Evolutionary conservation across 1,140 invertebrate species (phyloP), one percentile per base, ranked within the genome.

Genomic region (Hypsibius dujardini): DNA sequence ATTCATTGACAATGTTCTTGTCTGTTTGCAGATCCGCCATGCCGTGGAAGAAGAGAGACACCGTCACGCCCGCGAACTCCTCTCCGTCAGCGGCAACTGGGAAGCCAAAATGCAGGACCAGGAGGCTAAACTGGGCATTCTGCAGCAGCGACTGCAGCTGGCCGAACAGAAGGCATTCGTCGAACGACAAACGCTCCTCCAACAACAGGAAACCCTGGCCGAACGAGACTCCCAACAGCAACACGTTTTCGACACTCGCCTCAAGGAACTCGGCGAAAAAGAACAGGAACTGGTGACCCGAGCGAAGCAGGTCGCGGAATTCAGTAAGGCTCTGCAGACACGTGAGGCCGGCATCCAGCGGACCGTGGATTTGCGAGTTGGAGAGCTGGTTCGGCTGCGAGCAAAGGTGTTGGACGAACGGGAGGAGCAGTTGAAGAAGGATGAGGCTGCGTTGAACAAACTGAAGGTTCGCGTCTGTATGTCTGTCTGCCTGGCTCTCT

Each of bases 91-190:
- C 62, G 62, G 12, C 12, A 67, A 12, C 12, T 67, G 62, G 62
- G 62, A 67, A 67, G 62, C 62, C 12, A 12, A 42, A 45, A 67
- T 67, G 62, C 62, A 42, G 12, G 62, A 67, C 62, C 62, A 67
- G 3, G 42, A 3, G 3, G 62, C 42, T 45, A 42, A 7, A 12
- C 42, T 7, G 3, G 62, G 42, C 42, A 7, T 42, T 45, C 3
- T 67, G 62, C 62, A 67, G 3, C 62, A 67, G 62, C 62, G 62
- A 3, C 42, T 67, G 12, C 12, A 12, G 3, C 12, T 15, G 3
- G 62, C 62, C 12, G 62, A 67, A 42, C 62, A 67, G 42, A 45
- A 12, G 62, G 3, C 3, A 3, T 67, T 67, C 62, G 12, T 45
- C 12, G 12, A 67, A 45, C 12, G 62, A 42, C 62, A 67, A 45